Conservation (phyloP, 2,888 invertebrate species). For the Candidula unifasciata region DNA sequence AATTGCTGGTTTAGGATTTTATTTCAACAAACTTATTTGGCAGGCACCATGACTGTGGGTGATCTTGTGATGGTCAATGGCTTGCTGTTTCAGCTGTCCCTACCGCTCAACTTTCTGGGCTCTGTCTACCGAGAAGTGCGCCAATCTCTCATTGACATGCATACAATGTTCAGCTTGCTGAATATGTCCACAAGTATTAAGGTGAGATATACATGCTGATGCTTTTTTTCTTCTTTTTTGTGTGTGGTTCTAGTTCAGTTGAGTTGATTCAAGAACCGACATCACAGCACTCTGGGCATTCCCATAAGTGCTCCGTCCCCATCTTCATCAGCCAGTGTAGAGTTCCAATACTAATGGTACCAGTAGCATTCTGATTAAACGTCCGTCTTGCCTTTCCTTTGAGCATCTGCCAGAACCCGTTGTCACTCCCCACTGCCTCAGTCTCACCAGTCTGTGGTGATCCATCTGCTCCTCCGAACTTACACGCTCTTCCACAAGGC, state of each 20-base stretch:
- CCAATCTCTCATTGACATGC: constrained; percentile 98
- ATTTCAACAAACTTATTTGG: constrained; percentile 50
- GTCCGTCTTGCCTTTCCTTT: too few relatives aligned
- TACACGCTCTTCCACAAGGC: too few relatives aligned
- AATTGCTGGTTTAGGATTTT: neutral
- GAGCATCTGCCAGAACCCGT: too few relatives aligned
- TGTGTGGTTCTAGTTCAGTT: neutral
- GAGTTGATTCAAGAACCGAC: too few relatives aligned
- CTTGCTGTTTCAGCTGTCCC: constrained; percentile 95
- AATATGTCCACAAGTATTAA: constrained; percentile 88
- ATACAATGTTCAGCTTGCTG: constrained; percentile 98
- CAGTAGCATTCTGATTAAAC: too few relatives aligned
- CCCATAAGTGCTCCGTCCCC: too few relatives aligned
- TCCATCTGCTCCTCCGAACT: too few relatives aligned
- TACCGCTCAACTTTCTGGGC: constrained; percentile 97
- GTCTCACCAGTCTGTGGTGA: too few relatives aligned
- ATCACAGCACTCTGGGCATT: too few relatives aligned
- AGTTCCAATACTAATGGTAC: too few relatives aligned
- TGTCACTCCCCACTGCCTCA: too few relatives aligned
- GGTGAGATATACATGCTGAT: constrained; percentile 63
- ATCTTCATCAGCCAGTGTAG: too few relatives aligned
- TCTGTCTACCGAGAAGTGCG: constrained; percentile 98
- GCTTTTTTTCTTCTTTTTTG: neutral
- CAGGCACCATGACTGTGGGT: constrained; percentile 96
- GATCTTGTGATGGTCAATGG: constrained; percentile 99